Percentiles rank a stretch among this genome's conserved stretches.
Conservation (phyloP, 2,797 vertebrate species). For the Salmo trutta region DNA sequence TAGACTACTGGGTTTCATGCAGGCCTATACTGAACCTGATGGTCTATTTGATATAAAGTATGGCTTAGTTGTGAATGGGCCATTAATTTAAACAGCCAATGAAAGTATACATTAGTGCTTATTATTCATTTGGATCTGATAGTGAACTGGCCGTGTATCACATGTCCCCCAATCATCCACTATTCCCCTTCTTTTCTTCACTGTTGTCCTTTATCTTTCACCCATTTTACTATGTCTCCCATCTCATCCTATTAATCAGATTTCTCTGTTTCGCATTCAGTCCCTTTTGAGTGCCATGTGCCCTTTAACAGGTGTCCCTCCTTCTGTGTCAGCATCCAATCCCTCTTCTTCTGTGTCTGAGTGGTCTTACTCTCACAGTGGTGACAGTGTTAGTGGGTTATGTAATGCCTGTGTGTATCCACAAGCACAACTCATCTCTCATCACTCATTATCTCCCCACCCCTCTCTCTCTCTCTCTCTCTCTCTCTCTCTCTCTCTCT, state of each 20-base stretch:
- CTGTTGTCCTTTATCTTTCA: not conserved
- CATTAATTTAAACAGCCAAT: too few species aligned
- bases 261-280: not conserved
- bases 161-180: not conserved
- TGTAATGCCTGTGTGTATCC: slow-evolving; percentile 49
- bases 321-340: not conserved
- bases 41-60: too few species aligned
- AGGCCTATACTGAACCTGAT: not conserved
- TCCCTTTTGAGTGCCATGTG: not conserved
- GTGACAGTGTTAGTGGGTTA: slow-evolving; percentile 54
- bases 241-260: not conserved
- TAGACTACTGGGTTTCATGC: not conserved
- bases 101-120: too few species aligned
- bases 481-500: not conserved
- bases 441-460: slow-evolving; percentile 41
- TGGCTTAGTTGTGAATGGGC: too few species aligned
- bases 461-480: slow-evolving; percentile 24
- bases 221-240: not conserved
- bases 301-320: slow-evolving; percentile 41
- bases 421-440: slow-evolving; percentile 58
- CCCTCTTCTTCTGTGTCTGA: not conserved
- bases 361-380: not conserved
- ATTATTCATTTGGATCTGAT: not conserved
- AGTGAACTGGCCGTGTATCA: not conserved
- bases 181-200: not conserved